Percentiles rank a stretch among this genome's conserved stretches.
Conservation (phyloP, 2,113 vertebrate genomes). For the Pterocles orientalis region DNA sequence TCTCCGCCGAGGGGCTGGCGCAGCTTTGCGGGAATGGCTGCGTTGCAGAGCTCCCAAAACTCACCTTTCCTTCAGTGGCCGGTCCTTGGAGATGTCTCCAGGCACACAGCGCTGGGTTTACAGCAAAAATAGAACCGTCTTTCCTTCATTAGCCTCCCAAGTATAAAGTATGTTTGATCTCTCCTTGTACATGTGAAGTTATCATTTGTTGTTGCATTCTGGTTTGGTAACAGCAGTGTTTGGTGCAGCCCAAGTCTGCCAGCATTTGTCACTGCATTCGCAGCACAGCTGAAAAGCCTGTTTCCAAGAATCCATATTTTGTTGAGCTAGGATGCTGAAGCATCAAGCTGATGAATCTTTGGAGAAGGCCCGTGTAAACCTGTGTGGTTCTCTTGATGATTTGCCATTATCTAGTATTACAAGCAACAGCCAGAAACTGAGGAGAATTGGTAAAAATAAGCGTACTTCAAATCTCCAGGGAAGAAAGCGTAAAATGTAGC, state of each 20-base stretch:
- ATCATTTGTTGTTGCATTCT: fast-evolving
- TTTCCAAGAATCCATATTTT: background rate
- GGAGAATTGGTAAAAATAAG: background rate
- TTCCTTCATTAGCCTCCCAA: background rate
- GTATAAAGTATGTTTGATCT: background rate
- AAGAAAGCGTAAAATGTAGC: background rate
- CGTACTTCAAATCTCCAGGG: background rate
- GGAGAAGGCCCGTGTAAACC: background rate
- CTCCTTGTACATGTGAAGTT: background rate
- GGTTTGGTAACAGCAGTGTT: fast-evolving
- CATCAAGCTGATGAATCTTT: background rate
- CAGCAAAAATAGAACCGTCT: fast-evolving
- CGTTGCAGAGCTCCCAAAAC: background rate
- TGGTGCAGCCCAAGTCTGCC: fast-evolving
- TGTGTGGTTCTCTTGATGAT: background rate
- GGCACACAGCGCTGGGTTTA: fast-evolving
- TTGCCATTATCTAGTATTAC: background rate
- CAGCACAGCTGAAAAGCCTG: background rate
- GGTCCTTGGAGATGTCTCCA: fast-evolving
- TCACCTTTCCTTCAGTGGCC: background rate
- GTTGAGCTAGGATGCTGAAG: background rate
- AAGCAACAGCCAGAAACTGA: background rate
- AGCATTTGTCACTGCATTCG: background rate
- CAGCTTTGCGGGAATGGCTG: background rate
- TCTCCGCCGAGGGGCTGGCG: background rate